These are phyloP conservation scores for Symphodus melops DNA, from an alignment of 2,113 vertebrate genomes.

Conservation along the genomic window DNA sequence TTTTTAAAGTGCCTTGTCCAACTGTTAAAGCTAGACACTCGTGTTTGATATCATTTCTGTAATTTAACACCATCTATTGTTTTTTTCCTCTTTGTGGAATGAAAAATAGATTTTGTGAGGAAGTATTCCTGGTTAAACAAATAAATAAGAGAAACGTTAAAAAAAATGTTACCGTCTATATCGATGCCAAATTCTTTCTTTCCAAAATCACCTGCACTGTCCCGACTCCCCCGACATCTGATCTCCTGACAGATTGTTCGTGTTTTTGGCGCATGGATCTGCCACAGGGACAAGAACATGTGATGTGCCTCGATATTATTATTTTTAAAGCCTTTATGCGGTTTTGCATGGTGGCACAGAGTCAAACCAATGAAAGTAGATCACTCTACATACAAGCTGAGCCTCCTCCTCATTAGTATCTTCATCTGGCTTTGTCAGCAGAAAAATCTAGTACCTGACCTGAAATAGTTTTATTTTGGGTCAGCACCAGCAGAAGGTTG, in stretches of 20 bases:
- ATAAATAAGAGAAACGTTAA: too few relatives aligned
- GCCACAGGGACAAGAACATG: constrained; percentile 1
- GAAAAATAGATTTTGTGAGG: too few relatives aligned
- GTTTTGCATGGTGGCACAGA: constrained; percentile 15
- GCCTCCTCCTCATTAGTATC: not conserved
- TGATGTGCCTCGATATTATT: constrained; percentile 4
- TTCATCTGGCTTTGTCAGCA: not conserved
- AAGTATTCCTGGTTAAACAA: too few relatives aligned
- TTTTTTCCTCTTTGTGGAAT: too few relatives aligned
- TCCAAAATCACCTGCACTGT: not conserved
- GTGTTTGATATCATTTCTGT: not conserved
- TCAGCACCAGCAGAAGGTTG: not conserved
- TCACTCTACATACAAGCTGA: not conserved
- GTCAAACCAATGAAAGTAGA: constrained; percentile 21
- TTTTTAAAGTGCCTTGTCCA: too few relatives aligned
- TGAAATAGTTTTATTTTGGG: not conserved
- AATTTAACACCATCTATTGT: not conserved
- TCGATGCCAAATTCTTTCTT: constrained; percentile 11
- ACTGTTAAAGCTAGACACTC: too few relatives aligned
- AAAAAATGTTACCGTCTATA: too few relatives aligned
- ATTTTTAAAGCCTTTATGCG: constrained; percentile 2
- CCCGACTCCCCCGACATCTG: constrained; percentile 21
- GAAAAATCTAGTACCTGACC: not conserved
- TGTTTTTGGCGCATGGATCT: constrained; percentile 31
- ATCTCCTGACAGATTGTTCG: constrained; percentile 29